phyloP scores from a whole-genome alignment of 35 echinoderm and acorn worm genomes.

The Apostichopus japonicus region DNA sequence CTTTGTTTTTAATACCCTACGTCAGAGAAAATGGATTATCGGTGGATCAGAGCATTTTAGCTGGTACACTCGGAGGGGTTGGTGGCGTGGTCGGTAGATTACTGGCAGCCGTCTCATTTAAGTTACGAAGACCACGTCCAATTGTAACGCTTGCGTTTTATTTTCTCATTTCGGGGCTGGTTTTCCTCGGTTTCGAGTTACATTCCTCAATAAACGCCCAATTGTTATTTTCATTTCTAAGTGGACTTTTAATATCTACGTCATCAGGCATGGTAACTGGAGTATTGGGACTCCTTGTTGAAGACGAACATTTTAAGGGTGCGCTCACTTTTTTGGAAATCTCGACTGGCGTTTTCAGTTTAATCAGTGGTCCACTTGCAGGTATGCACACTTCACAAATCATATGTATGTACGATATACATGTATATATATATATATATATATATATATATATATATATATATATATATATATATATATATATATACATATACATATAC shows the following conservation, averaged over 20 bases:
- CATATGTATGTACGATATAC: neutral
- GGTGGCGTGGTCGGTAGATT: slow-evolving; percentile 20
- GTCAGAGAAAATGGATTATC: slow-evolving; percentile 1
- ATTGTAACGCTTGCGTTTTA: neutral
- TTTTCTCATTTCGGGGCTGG: neutral
- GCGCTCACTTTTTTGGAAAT: slow-evolving; percentile 1
- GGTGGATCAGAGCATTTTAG: neutral
- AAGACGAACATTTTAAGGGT: neutral
- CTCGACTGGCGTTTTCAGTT: neutral
- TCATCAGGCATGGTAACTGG: slow-evolving; percentile 17
- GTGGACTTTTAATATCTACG: slow-evolving; percentile 28
- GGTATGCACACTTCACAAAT: neutral
- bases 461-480: neutral
- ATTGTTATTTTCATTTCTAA: neutral
- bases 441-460: neutral
- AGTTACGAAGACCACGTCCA: neutral
- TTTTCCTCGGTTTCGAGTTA: slow-evolving; percentile 9
- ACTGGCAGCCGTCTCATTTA: slow-evolving; percentile 22
- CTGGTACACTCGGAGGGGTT: slow-evolving; percentile 9
- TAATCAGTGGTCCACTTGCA: neutral
- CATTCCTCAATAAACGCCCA: neutral
- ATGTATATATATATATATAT: neutral
- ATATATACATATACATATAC: neutral
- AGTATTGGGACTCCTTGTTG: neutral
- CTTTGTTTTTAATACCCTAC: slow-evolving; percentile 26